A percentile compares a stretch with the other conserved stretches of the same genome.
phyloP scores from a whole-genome alignment of 2,113 vertebrate genomes.

The Cranoglanis bouderius region DNA sequence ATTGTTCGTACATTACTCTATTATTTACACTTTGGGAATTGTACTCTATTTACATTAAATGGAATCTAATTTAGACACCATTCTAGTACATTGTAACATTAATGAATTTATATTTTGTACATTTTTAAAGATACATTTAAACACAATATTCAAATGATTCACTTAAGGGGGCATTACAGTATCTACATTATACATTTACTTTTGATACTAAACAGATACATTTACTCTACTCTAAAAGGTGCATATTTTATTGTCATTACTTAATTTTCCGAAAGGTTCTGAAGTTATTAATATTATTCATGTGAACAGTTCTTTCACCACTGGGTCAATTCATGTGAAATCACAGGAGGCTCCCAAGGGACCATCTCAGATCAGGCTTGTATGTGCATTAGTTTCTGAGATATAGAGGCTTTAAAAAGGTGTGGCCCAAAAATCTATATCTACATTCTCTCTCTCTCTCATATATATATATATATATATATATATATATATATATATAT shows the following conservation, averaged over 20 bases:
- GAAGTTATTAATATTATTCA: background rate
- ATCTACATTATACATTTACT: background rate
- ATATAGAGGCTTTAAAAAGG: background rate
- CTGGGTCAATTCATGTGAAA: background rate
- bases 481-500: no score
- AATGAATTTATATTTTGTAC: background rate
- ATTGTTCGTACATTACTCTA: conserved; percentile 9
- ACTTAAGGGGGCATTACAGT: background rate
- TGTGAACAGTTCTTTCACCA: background rate
- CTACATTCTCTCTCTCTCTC: no score
- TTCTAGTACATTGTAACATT: background rate
- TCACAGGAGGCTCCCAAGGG: background rate
- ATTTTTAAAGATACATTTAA: background rate
- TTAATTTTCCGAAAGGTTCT: background rate
- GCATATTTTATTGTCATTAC: background rate
- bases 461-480: no score
- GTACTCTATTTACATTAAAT: background rate
- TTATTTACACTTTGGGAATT: conserved; percentile 15
- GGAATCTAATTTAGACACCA: background rate
- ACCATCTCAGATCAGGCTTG: background rate
- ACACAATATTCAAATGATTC: background rate
- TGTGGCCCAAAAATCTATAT: background rate
- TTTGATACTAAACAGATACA: background rate
- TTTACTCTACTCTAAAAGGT: background rate
- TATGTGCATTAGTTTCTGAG: background rate